Base-by-base conservation (phyloP, 2,888 invertebrate species). In the Ceramica pisi region DNA sequence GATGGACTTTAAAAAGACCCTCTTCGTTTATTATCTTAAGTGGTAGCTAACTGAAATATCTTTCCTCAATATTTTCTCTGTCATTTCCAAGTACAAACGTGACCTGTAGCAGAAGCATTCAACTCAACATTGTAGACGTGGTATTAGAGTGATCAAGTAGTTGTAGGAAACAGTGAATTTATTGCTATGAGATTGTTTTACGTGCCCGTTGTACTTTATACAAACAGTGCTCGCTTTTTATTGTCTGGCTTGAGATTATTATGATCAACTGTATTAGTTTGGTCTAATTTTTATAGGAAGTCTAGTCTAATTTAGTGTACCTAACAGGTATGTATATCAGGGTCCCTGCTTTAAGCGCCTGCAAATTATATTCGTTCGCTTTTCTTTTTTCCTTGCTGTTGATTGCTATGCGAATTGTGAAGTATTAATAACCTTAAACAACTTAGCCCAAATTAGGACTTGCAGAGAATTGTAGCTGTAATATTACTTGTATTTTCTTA, bases 241-340 rank as follows among this genome's bases (percentile, higher is more conserved):
- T 78, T 78, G 80, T 87, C 88, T 89, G 88, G 84, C 71, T 85
- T 89, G 87, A 91, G 89, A 91, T 83, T 82, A 89, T 89, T 56
- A 35, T 56, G 7, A 35, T 12, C 26, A 46, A 16, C 23, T 56
- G 9, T 41, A 9, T 23, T 59, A 3, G 23, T 23, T 41, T 23
- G 14, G 10, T 23, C 23, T 16, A 38, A 12, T 6, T 41, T n/a
- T 41, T 14, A 41, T 14, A 14, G n/a, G 0, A 2, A 7, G 19
- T 57, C 38, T 51, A 2, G 19, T 53, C 6, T 14, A 23, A 19
- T 38, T n/a, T 50, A 38, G 16, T 50, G 46, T n/a, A 67, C 51
- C 50, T n/a, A n/a, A n/a, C n/a, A n/a, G n/a, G n/a, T n/a, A 59
- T 38, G 38, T 38, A 12, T 38, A 38, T 38, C 38, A 38, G 12